Base-by-base conservation (phyloP, 2,797 vertebrate genomes). In the Geotrypetes seraphini region DNA sequence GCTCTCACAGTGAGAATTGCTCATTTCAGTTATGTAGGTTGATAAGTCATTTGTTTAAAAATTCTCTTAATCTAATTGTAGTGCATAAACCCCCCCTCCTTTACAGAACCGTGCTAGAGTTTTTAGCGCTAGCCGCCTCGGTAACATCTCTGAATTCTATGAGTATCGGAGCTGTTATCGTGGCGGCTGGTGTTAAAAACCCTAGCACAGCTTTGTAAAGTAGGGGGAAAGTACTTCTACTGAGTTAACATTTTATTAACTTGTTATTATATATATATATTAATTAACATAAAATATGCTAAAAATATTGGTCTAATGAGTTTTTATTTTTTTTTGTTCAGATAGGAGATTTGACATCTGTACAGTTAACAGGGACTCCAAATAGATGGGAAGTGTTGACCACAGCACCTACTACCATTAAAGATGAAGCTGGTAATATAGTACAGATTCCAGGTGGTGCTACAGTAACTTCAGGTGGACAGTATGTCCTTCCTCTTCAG, bases 401-500 rank as follows among this genome's bases (percentile, higher is more conserved):
- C 71, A 67, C 80, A 53, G 72, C 81, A 53, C 78, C 91, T 51
- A 82, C 90, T 12, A 59, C 88, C 29, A 75, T 79, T 68, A 97
- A 97, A 78, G 92, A 97, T 54, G 92, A 96, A 63, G 85, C 89
- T 55, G 89, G 89, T 69, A 85, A 84, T 72, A 85, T 97, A 83
- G 89, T 98, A 49, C 93, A 98, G 50, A 91, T 99, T 71, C 86
- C 90, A 66, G 84, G 85, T 76, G 82, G 89, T 66, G 85, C 91
- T 61, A 84, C 92, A 53, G 81, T 92, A 64, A 90, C 93, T 46
- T 93, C 96, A 43, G 97, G 91, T 63, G 94, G 92, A 80, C 94
- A 98, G 83, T 99, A 97, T 75, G 88, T 97, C 69, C 87, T 98
- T 85, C 95, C 95, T 62, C 81, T 99, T 60, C 94, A 97, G 73